Evolutionary conservation across 2,113 vertebrate genomes (phyloP).

Genomic region (Laticauda colubrina): DNA sequence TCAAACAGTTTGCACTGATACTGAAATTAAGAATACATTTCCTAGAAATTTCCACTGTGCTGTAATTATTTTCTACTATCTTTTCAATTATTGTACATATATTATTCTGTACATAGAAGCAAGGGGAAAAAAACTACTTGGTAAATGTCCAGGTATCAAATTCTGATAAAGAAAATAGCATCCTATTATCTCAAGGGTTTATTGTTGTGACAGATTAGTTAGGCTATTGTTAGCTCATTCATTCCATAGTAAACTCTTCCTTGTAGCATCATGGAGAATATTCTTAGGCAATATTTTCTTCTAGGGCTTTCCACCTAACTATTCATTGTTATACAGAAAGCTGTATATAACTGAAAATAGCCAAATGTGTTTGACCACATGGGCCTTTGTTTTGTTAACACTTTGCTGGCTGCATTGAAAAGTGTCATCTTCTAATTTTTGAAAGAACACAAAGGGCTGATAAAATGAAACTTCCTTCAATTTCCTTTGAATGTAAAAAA

Average conservation of each 20-base stretch:
- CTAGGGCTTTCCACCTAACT: conserved; percentile 53
- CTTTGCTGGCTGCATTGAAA: conserved; percentile 65
- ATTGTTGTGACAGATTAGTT: neutral
- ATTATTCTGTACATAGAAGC: neutral
- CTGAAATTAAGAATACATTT: neutral
- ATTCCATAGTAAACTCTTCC: neutral
- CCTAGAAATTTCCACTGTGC: neutral
- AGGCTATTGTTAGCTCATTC: conserved; percentile 10
- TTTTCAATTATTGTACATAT: neutral
- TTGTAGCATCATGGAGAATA: conserved; percentile 19
- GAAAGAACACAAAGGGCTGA: conserved; percentile 63
- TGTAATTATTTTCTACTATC: neutral
- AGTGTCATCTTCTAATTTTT: conserved; percentile 56
- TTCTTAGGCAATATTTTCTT: conserved; percentile 29
- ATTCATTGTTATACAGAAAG: neutral
- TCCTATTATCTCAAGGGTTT: neutral
- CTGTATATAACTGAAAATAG: conserved; percentile 44
- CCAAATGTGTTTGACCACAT: conserved; percentile 71
- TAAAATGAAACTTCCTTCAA: conserved; percentile 69
- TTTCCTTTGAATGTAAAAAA: conserved; percentile 67
- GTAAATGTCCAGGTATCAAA: neutral
- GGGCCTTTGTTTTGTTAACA: conserved; percentile 78
- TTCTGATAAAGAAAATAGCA: neutral
- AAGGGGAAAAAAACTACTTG: neutral
- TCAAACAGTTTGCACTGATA: neutral